Evolutionary conservation across 2,888 invertebrate genomes (phyloP).

Genomic region (Crocallis elinguaria): DNA sequence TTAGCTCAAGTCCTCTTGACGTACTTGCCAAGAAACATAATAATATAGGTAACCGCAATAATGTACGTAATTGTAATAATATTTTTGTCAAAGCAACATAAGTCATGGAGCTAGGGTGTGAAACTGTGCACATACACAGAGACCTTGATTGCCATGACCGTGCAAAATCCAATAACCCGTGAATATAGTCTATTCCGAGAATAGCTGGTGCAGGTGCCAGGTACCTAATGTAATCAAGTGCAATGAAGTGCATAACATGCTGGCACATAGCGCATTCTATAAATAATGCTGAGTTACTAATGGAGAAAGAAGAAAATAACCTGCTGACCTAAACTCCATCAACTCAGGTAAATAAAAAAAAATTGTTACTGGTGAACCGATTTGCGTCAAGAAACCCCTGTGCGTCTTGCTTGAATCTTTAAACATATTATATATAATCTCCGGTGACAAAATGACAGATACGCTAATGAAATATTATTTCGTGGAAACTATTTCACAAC

Average conservation of each 20-base stretch:
- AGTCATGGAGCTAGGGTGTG: not conserved
- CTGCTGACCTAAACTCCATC: not conserved
- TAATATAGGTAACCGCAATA: too few relatives aligned
- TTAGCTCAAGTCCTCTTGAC: too few relatives aligned
- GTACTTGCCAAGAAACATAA: too few relatives aligned
- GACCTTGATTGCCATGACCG: conserved; percentile 21
- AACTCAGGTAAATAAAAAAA: not conserved
- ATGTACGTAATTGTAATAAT: too few relatives aligned
- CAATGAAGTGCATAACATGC: conserved; percentile 51
- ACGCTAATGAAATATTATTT: not conserved
- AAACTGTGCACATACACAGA: not conserved
- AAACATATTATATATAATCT: too few relatives aligned
- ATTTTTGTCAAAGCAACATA: too few relatives aligned
- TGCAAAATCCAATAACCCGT: conserved; percentile 47
- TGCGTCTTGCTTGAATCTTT: not conserved
- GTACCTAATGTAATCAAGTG: conserved; percentile 48
- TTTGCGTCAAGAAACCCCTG: not conserved
- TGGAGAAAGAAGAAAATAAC: not conserved
- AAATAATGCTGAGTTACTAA: conserved; percentile 12
- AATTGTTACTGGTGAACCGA: not conserved
- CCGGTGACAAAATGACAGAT: too few relatives aligned
- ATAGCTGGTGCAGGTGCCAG: conserved; percentile 56
- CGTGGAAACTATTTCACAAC: conserved; percentile 1
- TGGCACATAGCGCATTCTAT: conserved; percentile 16
- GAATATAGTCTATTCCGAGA: conserved; percentile 53